Conservation (phyloP, 2,888 invertebrate species). For the Agonopterix alstromeriana region DNA sequence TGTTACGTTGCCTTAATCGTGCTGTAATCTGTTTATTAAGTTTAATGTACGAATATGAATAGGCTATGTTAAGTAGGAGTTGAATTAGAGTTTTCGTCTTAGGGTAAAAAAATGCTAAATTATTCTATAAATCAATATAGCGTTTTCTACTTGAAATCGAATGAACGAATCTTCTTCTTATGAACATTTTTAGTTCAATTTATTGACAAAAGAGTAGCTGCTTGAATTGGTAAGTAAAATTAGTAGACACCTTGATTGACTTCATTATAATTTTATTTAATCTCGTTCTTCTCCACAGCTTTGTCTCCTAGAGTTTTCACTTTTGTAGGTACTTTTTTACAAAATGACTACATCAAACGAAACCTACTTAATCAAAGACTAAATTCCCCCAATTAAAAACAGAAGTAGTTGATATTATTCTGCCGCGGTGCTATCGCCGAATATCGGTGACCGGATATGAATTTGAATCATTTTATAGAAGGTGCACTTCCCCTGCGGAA, state of each 20-base stretch:
- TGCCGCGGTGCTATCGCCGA: conserved; percentile 3
- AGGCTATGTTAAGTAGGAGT: not conserved
- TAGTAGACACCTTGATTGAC: too few species aligned
- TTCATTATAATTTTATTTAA: too few species aligned
- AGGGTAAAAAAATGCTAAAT: not conserved
- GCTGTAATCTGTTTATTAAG: conserved; percentile 3
- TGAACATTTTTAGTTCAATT: too few species aligned
- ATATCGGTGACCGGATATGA: conserved; percentile 42
- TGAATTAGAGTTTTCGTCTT: not conserved
- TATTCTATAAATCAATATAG: too few species aligned
- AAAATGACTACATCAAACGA: too few species aligned
- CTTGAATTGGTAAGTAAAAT: too few species aligned
- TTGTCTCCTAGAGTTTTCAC: too few species aligned
- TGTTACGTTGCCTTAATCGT: conserved; percentile 2
- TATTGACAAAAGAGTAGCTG: too few species aligned
- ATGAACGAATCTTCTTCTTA: too few species aligned
- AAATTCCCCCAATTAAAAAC: not conserved
- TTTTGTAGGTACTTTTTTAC: too few species aligned
- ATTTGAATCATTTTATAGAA: conserved; percentile 65
- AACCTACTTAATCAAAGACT: not conserved
- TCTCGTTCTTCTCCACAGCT: too few species aligned
- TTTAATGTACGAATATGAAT: not conserved
- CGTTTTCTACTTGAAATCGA: too few species aligned
- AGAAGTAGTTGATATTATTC: not conserved
- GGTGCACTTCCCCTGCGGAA: conserved; percentile 66